Conservation (phyloP, 2,888 invertebrate species). For the Trichopoda pennipes region DNA sequence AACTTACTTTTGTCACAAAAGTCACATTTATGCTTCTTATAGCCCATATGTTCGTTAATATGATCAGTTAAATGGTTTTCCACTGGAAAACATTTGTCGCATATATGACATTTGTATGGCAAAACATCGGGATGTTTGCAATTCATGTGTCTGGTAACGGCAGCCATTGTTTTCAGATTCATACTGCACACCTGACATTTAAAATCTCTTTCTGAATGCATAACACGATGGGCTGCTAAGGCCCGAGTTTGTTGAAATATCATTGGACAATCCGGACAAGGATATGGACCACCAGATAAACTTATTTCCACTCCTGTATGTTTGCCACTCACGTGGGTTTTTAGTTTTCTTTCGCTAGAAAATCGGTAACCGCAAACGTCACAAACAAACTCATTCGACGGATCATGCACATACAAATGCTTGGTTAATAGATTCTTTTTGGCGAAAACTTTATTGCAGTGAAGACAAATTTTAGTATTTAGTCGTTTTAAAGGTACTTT, state of each 20-base stretch:
- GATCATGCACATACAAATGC: conserved; percentile 75
- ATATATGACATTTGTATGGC: conserved; percentile 62
- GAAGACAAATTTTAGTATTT: conserved; percentile 75
- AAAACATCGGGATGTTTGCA: conserved; percentile 59
- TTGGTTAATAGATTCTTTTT: conserved; percentile 80
- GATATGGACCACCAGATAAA: conserved; percentile 55
- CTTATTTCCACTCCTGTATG: conserved; percentile 38
- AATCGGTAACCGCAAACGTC: conserved; percentile 70
- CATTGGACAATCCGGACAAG: conserved; percentile 55
- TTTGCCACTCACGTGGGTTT: conserved; percentile 50
- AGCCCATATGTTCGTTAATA: conserved; percentile 59
- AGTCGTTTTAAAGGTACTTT: conserved; percentile 28
- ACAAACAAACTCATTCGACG: conserved; percentile 75
- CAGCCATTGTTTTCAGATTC: conserved; percentile 79
- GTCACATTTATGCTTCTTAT: conserved; percentile 57
- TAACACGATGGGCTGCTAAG: conserved; percentile 47
- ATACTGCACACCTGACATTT: conserved; percentile 82
- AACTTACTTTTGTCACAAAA: conserved; percentile 62
- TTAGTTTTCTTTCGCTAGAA: conserved; percentile 46
- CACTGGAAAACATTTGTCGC: conserved; percentile 61
- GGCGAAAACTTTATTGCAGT: conserved; percentile 81
- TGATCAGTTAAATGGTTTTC: conserved; percentile 62
- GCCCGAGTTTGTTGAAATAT: conserved; percentile 54
- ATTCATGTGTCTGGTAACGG: conserved; percentile 81
- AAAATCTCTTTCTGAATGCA: conserved; percentile 58